phyloP scores from a whole-genome alignment of 2,888 invertebrate genomes.

The Tetramorium bicarinatum region DNA sequence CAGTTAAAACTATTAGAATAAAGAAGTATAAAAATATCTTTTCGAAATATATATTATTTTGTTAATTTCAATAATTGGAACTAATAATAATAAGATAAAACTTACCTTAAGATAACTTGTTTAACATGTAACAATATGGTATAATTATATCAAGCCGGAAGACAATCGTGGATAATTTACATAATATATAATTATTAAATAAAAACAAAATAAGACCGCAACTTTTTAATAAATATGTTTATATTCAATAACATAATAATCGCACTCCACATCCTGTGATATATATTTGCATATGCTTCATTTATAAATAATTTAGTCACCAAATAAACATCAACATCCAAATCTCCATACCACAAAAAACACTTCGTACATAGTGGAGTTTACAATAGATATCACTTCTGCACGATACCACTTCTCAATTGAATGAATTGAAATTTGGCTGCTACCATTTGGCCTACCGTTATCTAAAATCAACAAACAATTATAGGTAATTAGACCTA shows the following conservation, averaged over 20 bases:
- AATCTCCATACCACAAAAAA: no score
- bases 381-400: no score
- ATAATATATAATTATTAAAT: conserved; percentile 30
- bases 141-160: conserved; percentile 27
- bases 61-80: neutral
- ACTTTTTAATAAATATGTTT: conserved; percentile 17
- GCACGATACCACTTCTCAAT: no score
- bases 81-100: neutral
- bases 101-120: no score
- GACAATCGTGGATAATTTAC: conserved; percentile 47
- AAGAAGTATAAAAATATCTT: neutral
- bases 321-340: no score
- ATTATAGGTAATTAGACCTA: no score
- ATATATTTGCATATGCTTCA: conserved; percentile 1
- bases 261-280: neutral
- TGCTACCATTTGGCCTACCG: no score
- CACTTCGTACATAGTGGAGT: no score
- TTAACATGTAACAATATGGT: conserved; percentile 15
- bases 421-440: no score
- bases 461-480: no score
- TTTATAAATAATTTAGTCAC: conserved; percentile 41
- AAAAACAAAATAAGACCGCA: neutral
- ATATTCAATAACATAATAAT: conserved; percentile 1
- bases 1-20: neutral
- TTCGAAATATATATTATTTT: neutral